Conservation (phyloP, 2,888 invertebrate genomes). For the Caenorhabditis sp. region DNA sequence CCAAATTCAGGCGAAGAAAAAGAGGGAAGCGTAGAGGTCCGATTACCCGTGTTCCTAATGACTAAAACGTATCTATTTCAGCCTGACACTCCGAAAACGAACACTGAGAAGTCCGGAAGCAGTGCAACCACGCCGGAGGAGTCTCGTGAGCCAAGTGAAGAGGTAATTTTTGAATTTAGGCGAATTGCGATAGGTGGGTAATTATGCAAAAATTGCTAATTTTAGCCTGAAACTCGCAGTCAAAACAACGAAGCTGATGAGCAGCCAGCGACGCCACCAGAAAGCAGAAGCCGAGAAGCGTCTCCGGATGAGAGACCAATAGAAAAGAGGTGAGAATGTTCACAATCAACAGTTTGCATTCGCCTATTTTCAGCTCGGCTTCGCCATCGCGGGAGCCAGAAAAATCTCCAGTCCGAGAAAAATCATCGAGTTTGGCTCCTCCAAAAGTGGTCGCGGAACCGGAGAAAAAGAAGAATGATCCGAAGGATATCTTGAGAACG, state of each 20-base stretch:
- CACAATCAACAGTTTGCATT: too few species aligned
- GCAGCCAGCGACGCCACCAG: not conserved
- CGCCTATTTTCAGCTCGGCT: too few species aligned
- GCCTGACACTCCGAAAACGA: slow-evolving; percentile 16
- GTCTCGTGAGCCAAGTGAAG: slow-evolving; percentile 8
- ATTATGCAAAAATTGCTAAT: too few species aligned
- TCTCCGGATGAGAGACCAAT: slow-evolving; percentile 1
- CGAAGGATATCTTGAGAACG: slow-evolving; percentile 63
- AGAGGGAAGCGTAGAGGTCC: not conserved
- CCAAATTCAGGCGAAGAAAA: not conserved
- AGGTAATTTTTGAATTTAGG: slow-evolving; percentile 1
- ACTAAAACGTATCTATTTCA: too few species aligned
- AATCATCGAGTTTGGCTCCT: not conserved
- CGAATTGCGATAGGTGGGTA: too few species aligned
- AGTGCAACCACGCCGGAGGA: not conserved
- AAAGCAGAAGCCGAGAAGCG: slow-evolving; percentile 8
- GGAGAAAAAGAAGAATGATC: slow-evolving; percentile 57
- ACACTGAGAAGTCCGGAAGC: slow-evolving; percentile 4
- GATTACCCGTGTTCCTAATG: too few species aligned
- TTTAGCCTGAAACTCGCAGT: slow-evolving; percentile 11
- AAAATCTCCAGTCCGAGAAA: slow-evolving; percentile 4
- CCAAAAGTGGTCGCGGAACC: slow-evolving; percentile 7
- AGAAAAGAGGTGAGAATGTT: not conserved
- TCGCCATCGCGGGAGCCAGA: too few species aligned
- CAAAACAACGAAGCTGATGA: slow-evolving; percentile 5